Evolutionary conservation across 2,888 invertebrate species (phyloP), one percentile per base, ranked within the genome.

Genomic region (Norana najaformis): DNA sequence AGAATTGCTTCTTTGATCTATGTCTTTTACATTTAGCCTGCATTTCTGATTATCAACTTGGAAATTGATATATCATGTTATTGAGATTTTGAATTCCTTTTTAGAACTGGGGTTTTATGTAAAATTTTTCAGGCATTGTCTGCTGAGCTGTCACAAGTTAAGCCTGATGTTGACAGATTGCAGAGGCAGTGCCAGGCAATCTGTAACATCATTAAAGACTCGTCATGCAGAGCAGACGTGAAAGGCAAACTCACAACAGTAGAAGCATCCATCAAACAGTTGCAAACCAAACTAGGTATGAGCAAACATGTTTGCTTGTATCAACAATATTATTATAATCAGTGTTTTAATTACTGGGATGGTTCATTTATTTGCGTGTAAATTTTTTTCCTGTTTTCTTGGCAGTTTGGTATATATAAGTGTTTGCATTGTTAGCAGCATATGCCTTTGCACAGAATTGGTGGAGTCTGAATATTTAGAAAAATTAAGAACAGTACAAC

Each of bases 141-240:
- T 35, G 13, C 85, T 20, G 36, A 85, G 85, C 37, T 85, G 37
- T 85, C 37, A 37, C 85, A 85, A 37, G 37, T 37, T 36, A 85
- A 85, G 85, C 85, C 85, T 36, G 85, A 85, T 85, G 85, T 85
- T 36, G 85, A 85, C 85, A 85, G 23, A 36, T 37, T 85, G 85
- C 35, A 85, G 36, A 85, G 36, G 23, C 85, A 36, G 14, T 85
- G 85, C 34, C 85, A 85, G 37, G 85, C 85, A 36, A 85, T 85
- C 0, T 97, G 97, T 93, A 97, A 97, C 90, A 97, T 98, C 69
- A 95, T 98, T 83, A 97, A 97, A 37, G 98, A 99, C 95, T 97
- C 98, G 0, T 97, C 97, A 0, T 97, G 98, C 0, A 96, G 97
- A 89, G 97, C 97, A 88, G 98, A 99, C 95, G 97, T 99, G 88